A percentile compares a stretch with the other conserved stretches of the same genome.
phyloP scores from a whole-genome alignment of 2,888 invertebrate species.

The Neoitamus cyanurus region DNA sequence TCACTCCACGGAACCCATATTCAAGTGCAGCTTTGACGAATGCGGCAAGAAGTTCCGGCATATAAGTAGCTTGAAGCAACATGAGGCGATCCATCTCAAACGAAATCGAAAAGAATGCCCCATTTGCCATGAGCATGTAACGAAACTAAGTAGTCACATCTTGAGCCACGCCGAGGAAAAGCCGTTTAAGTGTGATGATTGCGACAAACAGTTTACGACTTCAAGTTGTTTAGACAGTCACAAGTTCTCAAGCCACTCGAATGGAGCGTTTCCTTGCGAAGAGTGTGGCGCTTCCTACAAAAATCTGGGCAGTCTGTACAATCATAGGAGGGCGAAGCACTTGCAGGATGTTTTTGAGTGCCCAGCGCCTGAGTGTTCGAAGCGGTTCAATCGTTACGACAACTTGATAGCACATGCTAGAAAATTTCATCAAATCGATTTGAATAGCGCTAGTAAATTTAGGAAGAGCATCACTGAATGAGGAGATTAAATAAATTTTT shows the following conservation, averaged over 20 bases:
- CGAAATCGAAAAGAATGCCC: conserved; percentile 46
- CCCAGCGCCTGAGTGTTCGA: background rate
- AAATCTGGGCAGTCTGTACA: conserved; percentile 31
- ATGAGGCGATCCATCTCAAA: conserved; percentile 34
- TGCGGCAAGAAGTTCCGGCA: conserved; percentile 34
- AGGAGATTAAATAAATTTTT: background rate
- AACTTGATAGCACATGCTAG: conserved; percentile 36
- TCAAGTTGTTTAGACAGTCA: conserved; percentile 8
- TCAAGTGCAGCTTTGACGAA: conserved; percentile 24
- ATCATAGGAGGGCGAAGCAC: conserved; percentile 41
- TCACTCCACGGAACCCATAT: background rate
- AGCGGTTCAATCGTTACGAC: conserved; percentile 33
- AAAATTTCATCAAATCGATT: background rate
- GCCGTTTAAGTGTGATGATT: conserved; percentile 35
- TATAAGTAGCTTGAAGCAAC: conserved; percentile 37
- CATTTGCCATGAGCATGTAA: conserved; percentile 37
- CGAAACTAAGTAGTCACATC: conserved; percentile 27
- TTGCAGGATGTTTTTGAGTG: background rate
- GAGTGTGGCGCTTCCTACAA: conserved; percentile 16
- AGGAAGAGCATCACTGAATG: background rate
- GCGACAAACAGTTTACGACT: conserved; percentile 18
- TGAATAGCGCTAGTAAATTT: background rate
- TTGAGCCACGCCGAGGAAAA: conserved; percentile 19
- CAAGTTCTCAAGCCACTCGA: conserved; percentile 25
- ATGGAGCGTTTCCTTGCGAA: background rate